Conservation (phyloP, 2,113 vertebrate species). For the Aix galericulata region DNA sequence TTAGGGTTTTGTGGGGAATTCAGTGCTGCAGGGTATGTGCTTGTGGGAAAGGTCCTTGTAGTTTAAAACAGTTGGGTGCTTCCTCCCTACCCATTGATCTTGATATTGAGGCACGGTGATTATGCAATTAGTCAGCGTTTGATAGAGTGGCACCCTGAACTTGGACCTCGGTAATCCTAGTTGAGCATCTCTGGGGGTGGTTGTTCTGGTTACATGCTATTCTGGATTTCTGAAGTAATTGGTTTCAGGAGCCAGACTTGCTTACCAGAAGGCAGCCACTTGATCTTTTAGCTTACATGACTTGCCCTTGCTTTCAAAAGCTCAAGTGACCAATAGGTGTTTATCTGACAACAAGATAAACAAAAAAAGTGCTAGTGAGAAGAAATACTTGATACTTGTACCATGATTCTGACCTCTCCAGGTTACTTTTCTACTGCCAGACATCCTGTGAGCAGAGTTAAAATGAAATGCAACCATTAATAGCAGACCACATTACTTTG, state of each 20-base stretch:
- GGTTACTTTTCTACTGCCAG: not conserved
- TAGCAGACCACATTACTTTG: not conserved
- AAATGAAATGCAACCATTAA: not conserved
- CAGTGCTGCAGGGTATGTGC: not conserved
- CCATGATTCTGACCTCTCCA: not conserved
- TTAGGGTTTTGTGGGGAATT: not conserved
- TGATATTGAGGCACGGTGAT: not conserved
- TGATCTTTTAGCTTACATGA: not conserved
- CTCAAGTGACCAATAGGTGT: not conserved
- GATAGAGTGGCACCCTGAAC: not conserved
- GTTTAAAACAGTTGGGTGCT: not conserved
- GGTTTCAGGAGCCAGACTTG: not conserved
- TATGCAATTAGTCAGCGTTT: not conserved
- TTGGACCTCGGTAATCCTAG: slow-evolving; percentile 9
- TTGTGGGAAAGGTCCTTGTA: not conserved
- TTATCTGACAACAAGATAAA: not conserved
- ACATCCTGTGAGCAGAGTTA: not conserved
- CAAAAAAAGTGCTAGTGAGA: not conserved
- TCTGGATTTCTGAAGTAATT: not conserved
- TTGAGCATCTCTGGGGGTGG: not conserved
- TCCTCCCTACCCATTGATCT: not conserved
- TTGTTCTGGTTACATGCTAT: slow-evolving; percentile 2
- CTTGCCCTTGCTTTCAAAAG: slow-evolving; percentile 10
- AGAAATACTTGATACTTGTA: not conserved
- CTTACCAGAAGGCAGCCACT: not conserved